phyloP scores from a whole-genome alignment of 2,888 invertebrate species.

The Parascotia fuliginaria region DNA sequence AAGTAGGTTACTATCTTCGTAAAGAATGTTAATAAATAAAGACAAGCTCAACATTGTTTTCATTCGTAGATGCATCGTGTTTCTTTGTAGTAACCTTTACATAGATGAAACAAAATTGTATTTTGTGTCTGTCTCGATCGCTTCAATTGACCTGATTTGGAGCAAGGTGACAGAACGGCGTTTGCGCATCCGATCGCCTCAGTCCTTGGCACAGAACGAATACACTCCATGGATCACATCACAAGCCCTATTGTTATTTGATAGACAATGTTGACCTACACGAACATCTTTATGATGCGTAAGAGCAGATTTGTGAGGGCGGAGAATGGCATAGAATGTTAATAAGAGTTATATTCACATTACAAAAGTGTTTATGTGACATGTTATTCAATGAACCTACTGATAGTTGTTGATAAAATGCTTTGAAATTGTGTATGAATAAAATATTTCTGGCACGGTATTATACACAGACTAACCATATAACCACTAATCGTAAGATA shows the following conservation, averaged over 20 bases:
- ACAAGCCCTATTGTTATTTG: constrained; percentile 70
- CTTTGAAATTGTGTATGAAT: constrained; percentile 1
- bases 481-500: no score
- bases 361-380: constrained; percentile 17
- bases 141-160: constrained; percentile 62
- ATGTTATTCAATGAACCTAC: constrained; percentile 13
- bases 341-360: constrained; percentile 35
- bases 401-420: constrained; percentile 14
- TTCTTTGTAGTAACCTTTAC: no score
- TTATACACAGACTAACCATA: no score
- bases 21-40: no score
- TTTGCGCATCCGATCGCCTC: constrained; percentile 65
- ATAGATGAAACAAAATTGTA: constrained; percentile 11
- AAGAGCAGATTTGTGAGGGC: constrained; percentile 48
- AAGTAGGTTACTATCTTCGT: no score
- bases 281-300: constrained; percentile 59
- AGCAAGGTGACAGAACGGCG: constrained; percentile 70
- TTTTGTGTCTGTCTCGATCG: constrained; percentile 34
- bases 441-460: background rate
- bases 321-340: constrained; percentile 37
- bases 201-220: constrained; percentile 76
- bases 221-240: constrained; percentile 69
- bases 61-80: background rate
- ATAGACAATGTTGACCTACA: constrained; percentile 67
- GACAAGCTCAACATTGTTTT: no score